Evolutionary conservation across 2,888 invertebrate species (phyloP).

Genomic region (Eupithecia subumbrata): DNA sequence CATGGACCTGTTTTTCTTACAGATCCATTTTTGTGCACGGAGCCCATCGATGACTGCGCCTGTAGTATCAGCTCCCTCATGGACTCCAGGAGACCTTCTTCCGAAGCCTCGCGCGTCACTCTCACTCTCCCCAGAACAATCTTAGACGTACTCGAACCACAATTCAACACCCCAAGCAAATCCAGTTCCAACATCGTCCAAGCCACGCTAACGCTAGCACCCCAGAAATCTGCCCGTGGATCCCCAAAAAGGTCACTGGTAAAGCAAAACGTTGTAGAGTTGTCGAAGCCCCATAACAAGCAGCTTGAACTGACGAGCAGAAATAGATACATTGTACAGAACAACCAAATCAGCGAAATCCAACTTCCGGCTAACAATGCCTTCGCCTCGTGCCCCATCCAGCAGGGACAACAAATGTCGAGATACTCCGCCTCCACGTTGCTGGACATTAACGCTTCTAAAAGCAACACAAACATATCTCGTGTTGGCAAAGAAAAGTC

Average conservation of each 20-base stretch:
- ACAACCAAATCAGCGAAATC: constrained; percentile 82
- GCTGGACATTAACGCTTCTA: constrained; percentile 73
- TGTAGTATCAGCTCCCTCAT: constrained; percentile 87
- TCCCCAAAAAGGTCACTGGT: constrained; percentile 78
- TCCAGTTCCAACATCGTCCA: constrained; percentile 82
- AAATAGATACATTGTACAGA: constrained; percentile 81
- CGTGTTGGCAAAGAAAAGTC: constrained; percentile 64
- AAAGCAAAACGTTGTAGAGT: constrained; percentile 75
- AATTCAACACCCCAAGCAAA: constrained; percentile 82
- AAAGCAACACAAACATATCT: constrained; percentile 60
- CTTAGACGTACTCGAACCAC: constrained; percentile 83
- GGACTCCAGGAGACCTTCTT: constrained; percentile 85
- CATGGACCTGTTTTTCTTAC: constrained; percentile 34
- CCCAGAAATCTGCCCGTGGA: constrained; percentile 78
- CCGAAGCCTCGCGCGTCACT: constrained; percentile 83
- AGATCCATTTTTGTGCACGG: constrained; percentile 84
- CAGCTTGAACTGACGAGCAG: constrained; percentile 78
- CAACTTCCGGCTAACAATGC: constrained; percentile 75
- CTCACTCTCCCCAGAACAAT: constrained; percentile 81
- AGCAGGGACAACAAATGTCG: constrained; percentile 80
- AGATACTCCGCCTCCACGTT: constrained; percentile 85
- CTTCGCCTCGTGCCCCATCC: constrained; percentile 74
- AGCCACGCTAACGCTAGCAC: constrained; percentile 86
- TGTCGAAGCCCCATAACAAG: constrained; percentile 73
- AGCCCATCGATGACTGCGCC: constrained; percentile 85